Evolutionary conservation across 1,140 invertebrate species (phyloP), one percentile per base, ranked within the genome.

Genomic region (Eumaeus atala): DNA sequence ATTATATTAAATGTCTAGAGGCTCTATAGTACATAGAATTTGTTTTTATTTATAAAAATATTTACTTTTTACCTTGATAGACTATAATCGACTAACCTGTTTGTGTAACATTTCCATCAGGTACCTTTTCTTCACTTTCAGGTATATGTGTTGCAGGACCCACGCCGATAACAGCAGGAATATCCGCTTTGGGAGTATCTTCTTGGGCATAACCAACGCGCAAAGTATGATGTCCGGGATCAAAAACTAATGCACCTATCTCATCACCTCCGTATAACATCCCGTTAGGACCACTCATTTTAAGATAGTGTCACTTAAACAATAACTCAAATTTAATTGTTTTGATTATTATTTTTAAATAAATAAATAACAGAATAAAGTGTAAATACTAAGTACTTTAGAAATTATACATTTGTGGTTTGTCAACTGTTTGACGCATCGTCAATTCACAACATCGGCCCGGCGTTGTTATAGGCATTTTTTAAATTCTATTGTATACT

Each of bases 161-260:
- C 12, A 94, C 92, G 3, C 95, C 95, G 48, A 96, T 92, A 58
- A 93, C 91, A 21, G 95, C 92, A 1, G 96, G 96, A 56, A 97
- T 95, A 88, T 97, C 96, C 14, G 95, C 95, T 89, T 95, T 96
- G 8, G 97, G 96, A 12, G 94, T 93, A 79, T 98, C 97, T 85
- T 98, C 97, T 66, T 96, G 95, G 34, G 95, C 95, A 91, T 95
- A 97, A 53, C 96, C 96, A 63, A 94, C 94, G 48, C 95, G 88
- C 47, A 97, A 87, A 0, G 83, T 64, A 68, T 86, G 80, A 59
- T 86, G 83, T 0, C 83, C 98, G 44, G 97, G 92, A 87, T 99
- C 98, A 82, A 99, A 98, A 9, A 99, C 98, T 54, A 99, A 80
- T 0, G 98, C 98, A 11, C 97, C 97, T 64, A 99, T 98, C 86